Evolutionary conservation across 2,797 vertebrate species (phyloP), one percentile per base, ranked within the genome.

Genomic region (Microchirus variegatus): DNA sequence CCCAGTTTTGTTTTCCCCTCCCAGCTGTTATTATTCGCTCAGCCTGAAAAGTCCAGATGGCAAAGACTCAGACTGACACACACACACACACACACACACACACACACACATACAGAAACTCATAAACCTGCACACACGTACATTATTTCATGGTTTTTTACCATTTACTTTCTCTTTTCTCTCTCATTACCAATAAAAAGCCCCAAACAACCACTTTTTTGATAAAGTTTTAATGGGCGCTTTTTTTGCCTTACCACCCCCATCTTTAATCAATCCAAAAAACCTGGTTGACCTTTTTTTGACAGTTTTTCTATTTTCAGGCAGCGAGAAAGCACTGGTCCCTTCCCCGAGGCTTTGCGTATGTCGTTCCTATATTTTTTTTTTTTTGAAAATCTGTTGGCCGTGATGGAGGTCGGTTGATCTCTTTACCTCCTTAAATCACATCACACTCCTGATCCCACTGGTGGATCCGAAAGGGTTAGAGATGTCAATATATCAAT

Each of bases 391-490:
- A n/a, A 14, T 89, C 86, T 90, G 86, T 93, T 89, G 91, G 87
- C 87, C 89, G 86, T 83, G 67, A 93, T 85, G 83, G 77, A 93
- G 92, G 92, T 79, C 90, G 74, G 89, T 92, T 94, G 93, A 94
- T 95, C 85, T 94, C 93, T 95, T 94, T 77, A 63, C 89, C 92
- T 95, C 94, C 94, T 96, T 94, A 94, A 95, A 90, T 95, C 92
- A 94, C 95, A 95, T 95, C 94, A 93, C 94, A 96, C 94, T 96
- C 94, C 95, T 95, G 95, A 97, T 98, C 95, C 96, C 95, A 89
- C 74, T 94, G 88, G 96, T 97, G 96, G 96, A 97, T 97, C 94
- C 85, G 93, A 88, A 78, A 72, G 73, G 70, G 63, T 69, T 81
- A 72, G 80, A 70, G 69, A 62, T 82, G 67, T 80, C 83, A 75